phyloP scores from a whole-genome alignment of 2,888 invertebrate genomes.

The Elaeidobius kamerunicus region DNA sequence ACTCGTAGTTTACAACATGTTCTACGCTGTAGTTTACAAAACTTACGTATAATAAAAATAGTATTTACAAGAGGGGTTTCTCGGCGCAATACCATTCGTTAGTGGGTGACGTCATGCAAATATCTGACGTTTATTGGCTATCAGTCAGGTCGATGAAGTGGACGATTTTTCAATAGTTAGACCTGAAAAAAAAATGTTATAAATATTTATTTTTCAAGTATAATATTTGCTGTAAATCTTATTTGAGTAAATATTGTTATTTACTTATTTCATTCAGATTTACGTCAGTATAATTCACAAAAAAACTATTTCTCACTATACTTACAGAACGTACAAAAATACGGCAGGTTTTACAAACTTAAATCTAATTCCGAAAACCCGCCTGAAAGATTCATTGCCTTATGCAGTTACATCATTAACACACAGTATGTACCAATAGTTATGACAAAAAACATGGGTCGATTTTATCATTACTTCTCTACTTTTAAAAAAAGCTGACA shows the following conservation, averaged over 20 bases:
- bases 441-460: too few species aligned
- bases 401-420: too few species aligned
- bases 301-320: not conserved
- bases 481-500: too few species aligned
- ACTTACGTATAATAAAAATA: slow-evolving; percentile 10
- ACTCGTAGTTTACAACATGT: slow-evolving; percentile 18
- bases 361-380: not conserved
- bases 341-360: too few species aligned
- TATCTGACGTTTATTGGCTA: slow-evolving; percentile 14
- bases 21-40: slow-evolving; percentile 1
- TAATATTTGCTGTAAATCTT: too few species aligned
- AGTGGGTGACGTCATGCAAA: slow-evolving; percentile 18
- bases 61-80: slow-evolving; percentile 10
- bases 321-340: not conserved
- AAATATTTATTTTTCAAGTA: too few species aligned
- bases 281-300: too few species aligned
- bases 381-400: too few species aligned
- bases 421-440: too few species aligned
- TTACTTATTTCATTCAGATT: too few species aligned
- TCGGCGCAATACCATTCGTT: slow-evolving; percentile 5
- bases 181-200: slow-evolving; percentile 12
- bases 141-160: slow-evolving; percentile 26
- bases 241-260: too few species aligned
- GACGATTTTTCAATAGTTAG: slow-evolving; percentile 23
- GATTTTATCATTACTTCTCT: too few species aligned